Base-by-base conservation (phyloP, 1,140 invertebrate genomes). In the Cataglyphis hispanica region DNA sequence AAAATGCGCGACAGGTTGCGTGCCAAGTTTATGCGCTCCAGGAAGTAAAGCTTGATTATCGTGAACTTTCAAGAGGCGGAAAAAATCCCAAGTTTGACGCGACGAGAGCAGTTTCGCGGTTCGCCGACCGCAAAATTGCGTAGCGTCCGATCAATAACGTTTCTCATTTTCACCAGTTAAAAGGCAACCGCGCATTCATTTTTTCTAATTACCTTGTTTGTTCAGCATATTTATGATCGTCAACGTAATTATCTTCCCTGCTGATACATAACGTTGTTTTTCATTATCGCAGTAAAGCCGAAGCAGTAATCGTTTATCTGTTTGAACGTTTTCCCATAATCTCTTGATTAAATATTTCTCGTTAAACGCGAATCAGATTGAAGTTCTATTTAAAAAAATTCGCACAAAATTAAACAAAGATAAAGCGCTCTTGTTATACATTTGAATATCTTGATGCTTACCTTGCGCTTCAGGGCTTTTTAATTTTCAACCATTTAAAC, bases 201-300 rank as follows among this genome's bases (percentile, higher is more conserved):
- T 60, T 83, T 81, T 81, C 50, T 74, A 74, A 83, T 83, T 83
- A 83, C 78, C 60, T 83, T 83, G 78, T 83, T 74, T 72, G 66
- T 43, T 22, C 78, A 31, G 27, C 67, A 37, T 83, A 67, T 83
- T 83, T 74, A 83, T 83, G 53, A 58, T 25, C 78, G 37, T 40
- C 66, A 53, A 64, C 25, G 76, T 80, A 69, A 80, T 80, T 69
- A 69, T 70, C 77, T 70, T 7, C 10, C 50, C 22, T 2, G 50
- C 43, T 34, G 46, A 69, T 53, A 69, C 34, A 13, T 81, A 81
- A 69, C 63, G 31, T 16, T 67, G 63, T 67, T 80, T 80, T 69
- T 53, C 76, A 80, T 80, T 37, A 40, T 67, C 27, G n/a, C 43
- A 27, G n/a, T 7, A 27, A 25, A 67, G 22, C 43, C 76, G 19